These are phyloP conservation scores for Anaspis maculata DNA, from an alignment of 2,888 invertebrate genomes.

Conservation along the genomic window DNA sequence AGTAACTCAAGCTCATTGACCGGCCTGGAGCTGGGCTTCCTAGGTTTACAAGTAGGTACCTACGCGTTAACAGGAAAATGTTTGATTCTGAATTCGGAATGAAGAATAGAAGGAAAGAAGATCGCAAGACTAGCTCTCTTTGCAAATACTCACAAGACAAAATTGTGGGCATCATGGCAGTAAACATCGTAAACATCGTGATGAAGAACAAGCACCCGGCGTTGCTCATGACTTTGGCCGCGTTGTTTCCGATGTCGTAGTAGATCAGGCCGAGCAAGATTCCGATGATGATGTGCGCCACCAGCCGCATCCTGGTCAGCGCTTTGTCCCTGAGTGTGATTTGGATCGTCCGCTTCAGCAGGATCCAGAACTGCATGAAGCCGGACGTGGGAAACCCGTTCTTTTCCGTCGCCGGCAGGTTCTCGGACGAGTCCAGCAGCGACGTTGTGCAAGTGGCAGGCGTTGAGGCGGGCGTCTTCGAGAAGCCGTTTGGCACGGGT, in stretches of 20 bases:
- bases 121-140: no score
- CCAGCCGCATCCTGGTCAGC: slow-evolving; percentile 79
- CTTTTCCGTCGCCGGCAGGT: slow-evolving; percentile 41
- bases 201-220: slow-evolving; percentile 95
- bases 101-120: no score
- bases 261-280: slow-evolving; percentile 88
- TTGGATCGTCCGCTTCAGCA: slow-evolving; percentile 74
- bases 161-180: slow-evolving; percentile 97
- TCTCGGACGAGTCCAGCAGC: slow-evolving; percentile 38
- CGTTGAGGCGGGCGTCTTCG: slow-evolving; percentile 34
- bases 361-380: slow-evolving; percentile 78
- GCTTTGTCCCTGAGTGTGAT: slow-evolving; percentile 81
- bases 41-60: no score
- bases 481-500: slow-evolving; percentile 32
- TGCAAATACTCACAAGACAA: slow-evolving; percentile 76
- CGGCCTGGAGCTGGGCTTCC: no score
- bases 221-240: slow-evolving; percentile 89
- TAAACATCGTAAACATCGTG: slow-evolving; percentile 93
- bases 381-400: slow-evolving; percentile 74
- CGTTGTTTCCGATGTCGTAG: slow-evolving; percentile 87
- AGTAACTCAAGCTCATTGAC: no score
- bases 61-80: no score
- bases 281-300: slow-evolving; percentile 82
- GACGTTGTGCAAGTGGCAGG: slow-evolving; percentile 47
- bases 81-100: no score